Base-by-base conservation (phyloP, 2,888 invertebrate genomes). In the Ophonus ardosiacus region DNA sequence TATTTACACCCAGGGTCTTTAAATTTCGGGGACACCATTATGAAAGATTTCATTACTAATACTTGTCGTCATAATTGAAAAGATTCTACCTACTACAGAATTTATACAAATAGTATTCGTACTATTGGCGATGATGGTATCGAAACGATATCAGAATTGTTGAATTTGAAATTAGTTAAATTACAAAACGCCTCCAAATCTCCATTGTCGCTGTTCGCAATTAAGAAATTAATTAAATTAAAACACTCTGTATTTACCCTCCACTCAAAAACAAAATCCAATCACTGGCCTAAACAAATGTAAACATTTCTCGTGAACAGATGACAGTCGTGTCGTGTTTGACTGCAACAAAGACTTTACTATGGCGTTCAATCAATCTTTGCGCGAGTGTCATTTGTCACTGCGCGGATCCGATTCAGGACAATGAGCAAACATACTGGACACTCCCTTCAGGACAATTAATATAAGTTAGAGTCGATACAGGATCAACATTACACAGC, bases 351-450 rank as follows among this genome's bases (percentile, higher is more conserved):
- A 83, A 74, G 83, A 83, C 74, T 78, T 78, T 57, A 78, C 57
- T 40, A 74, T 74, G 56, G 57, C 43, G 74, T 59, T 74, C 83
- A 61, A 83, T 83, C 74, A 83, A 83, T 83, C 83, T 83, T 83
- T 21, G 40, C 18, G 74, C 71, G 82, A 38, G 74, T 57, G 74
- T 76, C 83, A 83, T 83, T 83, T 59, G 74, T 83, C 83, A 83
- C 59, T 83, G 83, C 74, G 31, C 24, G 65, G 68, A 43, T 81
- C 21, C 7, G 40, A 68, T 74, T 74, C 71, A 71, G 38, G 59
- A 61, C 59, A 79, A 61, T 57, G 79, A 79, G 38, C 79, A 59
- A 79, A 61, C 80, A 80, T 17, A 80, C 24, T 18, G 56, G 56
- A 65, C 81, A 40, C 40, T 40, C 15, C 71, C 71, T 24, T 13